A percentile compares a stretch with the other conserved stretches of the same genome.
Evolutionary conservation across 2,113 vertebrate genomes (phyloP).

Genomic region (Rousettus leschenaultii): DNA sequence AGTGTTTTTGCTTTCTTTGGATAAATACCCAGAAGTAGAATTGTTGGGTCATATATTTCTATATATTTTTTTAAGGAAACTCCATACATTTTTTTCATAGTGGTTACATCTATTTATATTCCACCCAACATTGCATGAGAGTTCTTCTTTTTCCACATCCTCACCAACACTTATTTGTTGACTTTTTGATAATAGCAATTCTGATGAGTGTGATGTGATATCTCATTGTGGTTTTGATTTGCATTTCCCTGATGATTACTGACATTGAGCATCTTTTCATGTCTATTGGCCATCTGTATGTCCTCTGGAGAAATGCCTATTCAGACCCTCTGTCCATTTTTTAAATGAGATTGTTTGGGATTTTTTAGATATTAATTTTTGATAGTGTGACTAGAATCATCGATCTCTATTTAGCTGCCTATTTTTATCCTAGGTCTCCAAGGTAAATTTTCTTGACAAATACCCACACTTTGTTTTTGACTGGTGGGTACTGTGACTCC

Average conservation of each 20-base stretch:
- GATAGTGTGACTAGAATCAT: not conserved
- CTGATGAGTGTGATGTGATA: not conserved
- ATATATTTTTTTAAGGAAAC: not conserved
- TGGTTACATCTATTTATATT: not conserved
- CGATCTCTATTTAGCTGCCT: not conserved
- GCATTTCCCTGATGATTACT: too few relatives aligned
- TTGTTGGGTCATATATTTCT: not conserved
- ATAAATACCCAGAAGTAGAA: not conserved
- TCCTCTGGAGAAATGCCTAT: not conserved
- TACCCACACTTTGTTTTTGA: not conserved
- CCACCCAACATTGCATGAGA: not conserved
- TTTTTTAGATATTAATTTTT: not conserved
- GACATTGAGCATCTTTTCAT: too few relatives aligned
- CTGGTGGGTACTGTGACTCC: not conserved
- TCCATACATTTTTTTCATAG: not conserved
- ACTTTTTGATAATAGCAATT: not conserved
- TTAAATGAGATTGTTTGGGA: not conserved
- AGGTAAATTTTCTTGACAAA: not conserved
- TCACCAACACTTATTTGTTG: not conserved
- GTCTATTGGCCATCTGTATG: too few relatives aligned
- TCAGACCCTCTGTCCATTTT: not conserved
- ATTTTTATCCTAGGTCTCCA: not conserved
- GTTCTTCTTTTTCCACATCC: not conserved
- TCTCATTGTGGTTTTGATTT: not conserved
- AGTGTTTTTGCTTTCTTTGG: not conserved